phyloP scores from a whole-genome alignment of 2,797 vertebrate genomes.

The Sorex maritimensis region DNA sequence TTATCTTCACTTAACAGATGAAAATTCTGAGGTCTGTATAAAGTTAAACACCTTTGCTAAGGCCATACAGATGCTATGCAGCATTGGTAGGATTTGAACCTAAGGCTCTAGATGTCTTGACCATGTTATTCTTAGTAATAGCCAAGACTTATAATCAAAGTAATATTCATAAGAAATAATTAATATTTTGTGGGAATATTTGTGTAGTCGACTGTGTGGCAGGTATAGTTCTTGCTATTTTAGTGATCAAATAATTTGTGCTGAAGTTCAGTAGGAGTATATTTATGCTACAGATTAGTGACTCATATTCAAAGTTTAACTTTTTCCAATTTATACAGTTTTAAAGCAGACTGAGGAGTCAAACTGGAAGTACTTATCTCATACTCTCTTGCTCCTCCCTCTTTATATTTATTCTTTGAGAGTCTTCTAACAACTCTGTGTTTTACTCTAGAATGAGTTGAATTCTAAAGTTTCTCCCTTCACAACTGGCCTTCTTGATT shows the following conservation, averaged over 20 bases:
- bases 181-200: slow-evolving; percentile 36
- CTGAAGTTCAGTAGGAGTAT: background rate
- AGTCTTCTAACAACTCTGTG: background rate
- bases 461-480: background rate
- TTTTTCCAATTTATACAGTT: slow-evolving; percentile 14
- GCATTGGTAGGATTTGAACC: background rate
- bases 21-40: slow-evolving; percentile 21
- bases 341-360: background rate
- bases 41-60: background rate
- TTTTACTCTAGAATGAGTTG: background rate
- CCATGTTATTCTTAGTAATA: background rate
- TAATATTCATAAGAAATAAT: background rate
- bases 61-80: background rate
- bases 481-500: background rate
- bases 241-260: background rate
- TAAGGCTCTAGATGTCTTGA: slow-evolving; percentile 35
- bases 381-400: background rate
- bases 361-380: background rate
- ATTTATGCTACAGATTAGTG: background rate
- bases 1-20: slow-evolving; percentile 62
- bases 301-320: background rate
- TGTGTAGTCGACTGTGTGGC: background rate
- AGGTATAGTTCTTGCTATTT: background rate
- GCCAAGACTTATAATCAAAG: slow-evolving; percentile 49
- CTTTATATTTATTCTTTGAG: background rate